A percentile compares a stretch with the other conserved stretches of the same genome.
phyloP scores from a whole-genome alignment of 1,140 invertebrate species.

The Drosophila pruinosa region DNA sequence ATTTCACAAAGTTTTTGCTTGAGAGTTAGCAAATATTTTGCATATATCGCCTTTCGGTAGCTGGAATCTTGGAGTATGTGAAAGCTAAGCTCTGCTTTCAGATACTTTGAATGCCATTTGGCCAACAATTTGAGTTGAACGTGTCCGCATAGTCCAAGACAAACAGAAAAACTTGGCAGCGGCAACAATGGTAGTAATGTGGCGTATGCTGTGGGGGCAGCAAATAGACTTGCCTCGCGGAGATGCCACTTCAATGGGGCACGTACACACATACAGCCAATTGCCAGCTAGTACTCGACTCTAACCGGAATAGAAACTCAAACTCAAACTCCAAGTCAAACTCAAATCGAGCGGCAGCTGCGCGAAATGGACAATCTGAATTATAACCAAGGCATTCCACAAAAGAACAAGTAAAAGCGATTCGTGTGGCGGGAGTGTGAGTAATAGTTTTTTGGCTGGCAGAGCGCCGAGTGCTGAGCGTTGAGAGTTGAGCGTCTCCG shows the following conservation, averaged over 20 bases:
- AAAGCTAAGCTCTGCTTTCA: conserved; percentile 25
- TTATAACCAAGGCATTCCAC: conserved; percentile 62
- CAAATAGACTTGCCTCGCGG: conserved; percentile 42
- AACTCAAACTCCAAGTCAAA: conserved; percentile 20
- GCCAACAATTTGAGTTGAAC: conserved; percentile 24
- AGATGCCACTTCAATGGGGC: conserved; percentile 29
- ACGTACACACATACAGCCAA: conserved; percentile 54
- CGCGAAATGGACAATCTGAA: conserved; percentile 78
- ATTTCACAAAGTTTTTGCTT: background rate
- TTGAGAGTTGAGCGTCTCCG: conserved; percentile 32
- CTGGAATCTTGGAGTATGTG: background rate
- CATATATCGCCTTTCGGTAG: conserved; percentile 2
- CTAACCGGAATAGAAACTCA: background rate
- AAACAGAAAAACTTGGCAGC: conserved; percentile 66
- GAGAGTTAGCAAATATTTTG: conserved; percentile 5
- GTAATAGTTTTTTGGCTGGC: conserved; percentile 80
- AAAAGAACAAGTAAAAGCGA: background rate
- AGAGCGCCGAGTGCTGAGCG: conserved; percentile 13
- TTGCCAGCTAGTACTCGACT: conserved; percentile 49
- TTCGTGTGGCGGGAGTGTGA: conserved; percentile 56
- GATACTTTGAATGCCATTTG: conserved; percentile 40
- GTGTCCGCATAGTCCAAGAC: conserved; percentile 36
- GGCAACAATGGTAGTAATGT: conserved; percentile 14
- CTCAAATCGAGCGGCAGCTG: conserved; percentile 76
- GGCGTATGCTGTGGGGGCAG: background rate